Evolutionary conservation across 1,140 invertebrate species (phyloP).

Genomic region (Ganaspis sp.): DNA sequence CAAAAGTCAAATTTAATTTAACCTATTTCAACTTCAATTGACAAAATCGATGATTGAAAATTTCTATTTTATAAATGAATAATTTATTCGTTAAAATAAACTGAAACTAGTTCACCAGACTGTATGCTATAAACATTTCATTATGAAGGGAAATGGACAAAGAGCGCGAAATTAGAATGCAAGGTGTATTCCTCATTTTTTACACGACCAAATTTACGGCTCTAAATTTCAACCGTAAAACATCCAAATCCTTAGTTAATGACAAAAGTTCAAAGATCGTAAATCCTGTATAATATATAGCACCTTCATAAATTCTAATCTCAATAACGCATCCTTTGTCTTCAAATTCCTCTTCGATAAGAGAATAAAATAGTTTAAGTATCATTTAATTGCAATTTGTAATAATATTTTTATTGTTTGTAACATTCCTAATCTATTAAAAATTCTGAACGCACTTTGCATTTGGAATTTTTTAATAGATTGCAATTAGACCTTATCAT

Average conservation of each 20-base stretch:
- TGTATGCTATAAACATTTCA: too few species aligned
- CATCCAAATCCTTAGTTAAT: background rate
- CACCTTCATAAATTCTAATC: background rate
- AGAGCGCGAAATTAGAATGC: too few species aligned
- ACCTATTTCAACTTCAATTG: background rate
- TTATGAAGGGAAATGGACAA: too few species aligned
- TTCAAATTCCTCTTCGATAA: too few species aligned
- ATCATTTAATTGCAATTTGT: too few species aligned
- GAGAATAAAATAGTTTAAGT: too few species aligned
- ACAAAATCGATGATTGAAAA: background rate
- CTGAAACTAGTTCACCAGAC: too few species aligned
- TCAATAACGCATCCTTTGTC: conserved; percentile 1
- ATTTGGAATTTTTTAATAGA: too few species aligned
- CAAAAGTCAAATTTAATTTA: background rate
- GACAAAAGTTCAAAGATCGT: background rate
- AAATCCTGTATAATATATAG: background rate
- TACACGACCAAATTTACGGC: background rate
- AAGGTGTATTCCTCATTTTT: background rate
- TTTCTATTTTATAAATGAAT: background rate
- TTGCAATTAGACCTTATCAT: too few species aligned
- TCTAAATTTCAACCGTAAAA: background rate
- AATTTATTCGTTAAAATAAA: background rate
- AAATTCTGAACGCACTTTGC: too few species aligned
- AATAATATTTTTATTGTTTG: too few species aligned
- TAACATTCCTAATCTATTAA: too few species aligned